phyloP scores from a whole-genome alignment of 2,888 invertebrate species.

The Julus scandinavius region DNA sequence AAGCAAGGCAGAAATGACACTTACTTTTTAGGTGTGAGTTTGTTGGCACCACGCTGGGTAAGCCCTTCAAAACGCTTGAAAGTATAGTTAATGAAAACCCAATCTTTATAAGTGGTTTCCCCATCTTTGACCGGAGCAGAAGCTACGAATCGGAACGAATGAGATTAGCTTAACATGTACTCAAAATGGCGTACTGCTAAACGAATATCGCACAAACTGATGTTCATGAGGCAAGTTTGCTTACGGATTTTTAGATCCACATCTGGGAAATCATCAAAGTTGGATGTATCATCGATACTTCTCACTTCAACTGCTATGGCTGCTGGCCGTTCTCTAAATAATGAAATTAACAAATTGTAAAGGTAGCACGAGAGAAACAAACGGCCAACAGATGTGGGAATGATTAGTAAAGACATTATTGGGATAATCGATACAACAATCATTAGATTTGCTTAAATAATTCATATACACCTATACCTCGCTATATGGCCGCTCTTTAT shows the following conservation, averaged over 20 bases:
- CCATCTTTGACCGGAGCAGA: conserved; percentile 90
- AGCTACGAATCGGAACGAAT: conserved; percentile 72
- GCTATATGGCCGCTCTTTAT: too few species aligned
- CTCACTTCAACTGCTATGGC: conserved; percentile 97
- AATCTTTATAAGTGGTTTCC: conserved; percentile 90
- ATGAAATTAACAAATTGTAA: conserved; percentile 2
- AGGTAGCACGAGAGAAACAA: background rate
- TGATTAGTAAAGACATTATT: background rate
- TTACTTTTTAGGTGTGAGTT: conserved; percentile 57
- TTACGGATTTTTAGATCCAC: conserved; percentile 98
- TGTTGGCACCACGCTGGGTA: conserved; percentile 79
- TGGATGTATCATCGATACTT: conserved; percentile 99
- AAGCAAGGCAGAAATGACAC: background rate
- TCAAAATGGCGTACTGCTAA: too few species aligned
- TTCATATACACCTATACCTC: background rate
- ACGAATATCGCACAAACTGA: background rate
- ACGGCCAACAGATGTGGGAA: background rate
- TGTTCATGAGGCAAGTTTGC: conserved; percentile 63
- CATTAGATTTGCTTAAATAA: background rate
- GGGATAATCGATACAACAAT: too few species aligned
- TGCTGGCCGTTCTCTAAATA: conserved; percentile 84
- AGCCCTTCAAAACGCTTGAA: conserved; percentile 99
- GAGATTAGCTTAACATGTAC: too few species aligned
- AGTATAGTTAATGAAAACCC: conserved; percentile 99
- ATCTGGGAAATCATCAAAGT: conserved; percentile 99